Conservation (phyloP, 2,797 vertebrate genomes). For the Rallus crepitans region DNA sequence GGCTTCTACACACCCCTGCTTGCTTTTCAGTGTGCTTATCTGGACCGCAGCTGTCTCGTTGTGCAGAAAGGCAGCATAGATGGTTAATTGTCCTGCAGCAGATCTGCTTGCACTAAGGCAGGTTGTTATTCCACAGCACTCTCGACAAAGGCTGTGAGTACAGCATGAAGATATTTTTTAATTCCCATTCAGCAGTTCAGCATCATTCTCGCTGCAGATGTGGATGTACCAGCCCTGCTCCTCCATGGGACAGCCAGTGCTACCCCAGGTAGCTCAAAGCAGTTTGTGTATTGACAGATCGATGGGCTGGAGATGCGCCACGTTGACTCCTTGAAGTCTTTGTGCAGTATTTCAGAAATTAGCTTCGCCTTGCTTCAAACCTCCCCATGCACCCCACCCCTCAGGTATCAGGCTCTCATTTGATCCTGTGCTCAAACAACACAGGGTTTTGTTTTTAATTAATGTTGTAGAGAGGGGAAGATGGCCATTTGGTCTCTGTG, state of each 20-base stretch:
- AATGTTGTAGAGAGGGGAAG: neutral
- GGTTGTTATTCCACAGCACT: neutral
- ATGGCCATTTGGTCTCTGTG: neutral
- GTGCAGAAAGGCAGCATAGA: neutral
- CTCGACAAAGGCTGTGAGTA: neutral
- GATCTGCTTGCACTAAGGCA: neutral
- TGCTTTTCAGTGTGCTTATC: neutral
- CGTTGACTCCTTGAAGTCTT: neutral
- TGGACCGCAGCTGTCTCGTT: neutral
- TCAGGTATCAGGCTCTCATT: neutral
- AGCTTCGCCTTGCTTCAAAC: neutral
- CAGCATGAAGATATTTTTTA: neutral
- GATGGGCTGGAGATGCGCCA: fast-evolving
- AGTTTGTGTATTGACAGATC: neutral
- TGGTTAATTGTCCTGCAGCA: neutral
- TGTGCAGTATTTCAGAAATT: neutral
- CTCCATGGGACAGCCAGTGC: neutral
- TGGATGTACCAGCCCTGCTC: neutral
- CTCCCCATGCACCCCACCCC: neutral
- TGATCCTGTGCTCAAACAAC: neutral
- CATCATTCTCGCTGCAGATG: neutral
- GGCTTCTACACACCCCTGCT: neutral
- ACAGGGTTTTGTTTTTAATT: neutral
- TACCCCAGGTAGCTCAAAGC: neutral
- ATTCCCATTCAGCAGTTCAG: neutral